These are phyloP conservation scores for Virgularia gustaviana DNA, from an alignment of 92 coral and sea anemone genomes.

Conservation along the genomic window DNA sequence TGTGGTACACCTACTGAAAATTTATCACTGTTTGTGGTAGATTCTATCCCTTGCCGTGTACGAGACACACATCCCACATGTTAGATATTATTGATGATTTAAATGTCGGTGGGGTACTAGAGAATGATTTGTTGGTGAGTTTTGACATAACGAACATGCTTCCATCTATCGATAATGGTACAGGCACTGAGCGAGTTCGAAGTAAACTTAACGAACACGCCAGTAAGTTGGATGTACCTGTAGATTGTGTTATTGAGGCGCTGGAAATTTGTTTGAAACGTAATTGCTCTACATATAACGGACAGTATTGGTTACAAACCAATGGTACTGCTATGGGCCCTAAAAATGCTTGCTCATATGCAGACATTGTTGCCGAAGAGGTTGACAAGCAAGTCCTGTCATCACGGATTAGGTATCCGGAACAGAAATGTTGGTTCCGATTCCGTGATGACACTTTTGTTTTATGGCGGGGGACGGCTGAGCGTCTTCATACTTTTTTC, in stretches of 20 bases:
- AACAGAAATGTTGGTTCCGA: neutral
- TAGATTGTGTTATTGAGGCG: neutral
- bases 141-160: constrained; percentile 13
- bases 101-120: neutral
- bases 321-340: constrained; percentile 23
- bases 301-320: constrained; percentile 9
- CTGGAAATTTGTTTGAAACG: neutral
- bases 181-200: neutral
- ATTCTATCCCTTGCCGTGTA: constrained; percentile 10
- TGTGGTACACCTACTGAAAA: constrained; percentile 9
- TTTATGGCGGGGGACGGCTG: constrained; percentile 6
- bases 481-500: constrained; percentile 2
- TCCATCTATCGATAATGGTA: constrained; percentile 14
- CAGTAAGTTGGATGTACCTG: neutral
- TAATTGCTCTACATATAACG: neutral
- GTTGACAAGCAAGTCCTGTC: constrained; percentile 2
- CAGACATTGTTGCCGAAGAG: constrained; percentile 23
- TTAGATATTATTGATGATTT: constrained; percentile 3
- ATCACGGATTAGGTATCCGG: neutral
- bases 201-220: neutral
- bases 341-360: constrained; percentile 19
- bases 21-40: neutral
- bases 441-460: constrained; percentile 6
- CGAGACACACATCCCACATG: constrained; percentile 17
- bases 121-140: constrained; percentile 7